These are phyloP conservation scores for Arnoldichthys spilopterus DNA, from an alignment of 2,797 vertebrate species.

Conservation along the genomic window DNA sequence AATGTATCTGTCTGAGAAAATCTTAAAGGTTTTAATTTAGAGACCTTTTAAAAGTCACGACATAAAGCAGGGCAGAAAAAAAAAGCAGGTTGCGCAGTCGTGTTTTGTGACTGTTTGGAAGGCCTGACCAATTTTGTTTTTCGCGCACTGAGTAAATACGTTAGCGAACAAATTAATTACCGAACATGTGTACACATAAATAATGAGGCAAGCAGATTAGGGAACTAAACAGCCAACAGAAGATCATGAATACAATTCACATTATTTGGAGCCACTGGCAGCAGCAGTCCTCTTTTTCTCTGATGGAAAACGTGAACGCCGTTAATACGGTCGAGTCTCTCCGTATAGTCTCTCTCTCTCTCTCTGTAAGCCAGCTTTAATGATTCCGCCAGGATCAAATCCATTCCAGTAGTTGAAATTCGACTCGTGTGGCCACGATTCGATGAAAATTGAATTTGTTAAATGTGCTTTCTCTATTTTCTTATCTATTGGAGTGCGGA, in stretches of 20 bases:
- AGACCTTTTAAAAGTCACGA: conserved; percentile 35
- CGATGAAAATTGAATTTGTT: conserved; percentile 61
- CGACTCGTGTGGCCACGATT: conserved; percentile 49
- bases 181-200: conserved; percentile 48
- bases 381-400: conserved; percentile 41
- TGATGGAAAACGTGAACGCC: background rate
- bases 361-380: conserved; percentile 27
- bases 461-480: conserved; percentile 59
- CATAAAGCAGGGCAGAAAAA: background rate
- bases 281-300: conserved; percentile 2
- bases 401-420: conserved; percentile 51
- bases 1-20: conserved; percentile 19
- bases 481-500: conserved; percentile 53
- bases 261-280: conserved; percentile 7
- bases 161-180: conserved; percentile 39
- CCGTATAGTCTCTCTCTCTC: conserved; percentile 20
- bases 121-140: conserved; percentile 36
- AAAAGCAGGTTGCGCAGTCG: conserved; percentile 22
- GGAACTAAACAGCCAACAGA: conserved; percentile 27
- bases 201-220: conserved; percentile 49
- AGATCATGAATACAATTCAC: conserved; percentile 21
- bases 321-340: conserved; percentile 12
- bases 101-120: conserved; percentile 30
- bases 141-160: background rate
- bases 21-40: conserved; percentile 34